Evolutionary conservation across 2,888 invertebrate genomes (phyloP), one percentile per base, ranked within the genome.

Genomic region (Synergus itoensis): DNA sequence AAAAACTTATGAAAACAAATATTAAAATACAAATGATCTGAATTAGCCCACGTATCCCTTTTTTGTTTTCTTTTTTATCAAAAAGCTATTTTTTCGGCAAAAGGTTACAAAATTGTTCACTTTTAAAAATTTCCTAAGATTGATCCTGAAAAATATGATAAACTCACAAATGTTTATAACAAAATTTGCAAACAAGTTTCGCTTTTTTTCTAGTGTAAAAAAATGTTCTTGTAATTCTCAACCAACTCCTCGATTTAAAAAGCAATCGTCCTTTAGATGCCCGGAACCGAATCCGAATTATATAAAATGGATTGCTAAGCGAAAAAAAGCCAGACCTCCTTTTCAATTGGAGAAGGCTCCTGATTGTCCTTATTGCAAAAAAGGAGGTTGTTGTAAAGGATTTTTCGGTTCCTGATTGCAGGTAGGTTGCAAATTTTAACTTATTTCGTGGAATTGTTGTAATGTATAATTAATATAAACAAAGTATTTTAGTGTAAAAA

Each of bases 331-430:
- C 1, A 60, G 11, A 0, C 11, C 14, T 60, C 21, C 60, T 21
- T 12, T 12, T 11, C 12, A 60, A 28, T 12, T 60, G 18, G 21
- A 60, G 18, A 21, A 60, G 1, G 4, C 1, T 21, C 60, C 60
- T 60, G 60, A 12, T 21, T 60, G 60, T 60, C 21, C 60, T 28
- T 60, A 60, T 60, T 60, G 60, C 60, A 60, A 60, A 60, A 60
- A 0, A 60, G 5, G 21, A 60, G 21, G 60, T 9, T 60, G 21
- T 11, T 21, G 60, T 1, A 60, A 60, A 60, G 21, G 21, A 5
- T 28, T 18, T 11, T 60, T 60, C 14, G 21, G 60, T 3, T 60
- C 14, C 21, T 60, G 21, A 60, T 21, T 28, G 2, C 11, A 60
- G 12, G 60, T 60, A 60, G 60, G 21, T 60, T 60, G 11, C 12